phyloP scores from a whole-genome alignment of 2,797 vertebrate genomes.

The Cynopterus sphinx region DNA sequence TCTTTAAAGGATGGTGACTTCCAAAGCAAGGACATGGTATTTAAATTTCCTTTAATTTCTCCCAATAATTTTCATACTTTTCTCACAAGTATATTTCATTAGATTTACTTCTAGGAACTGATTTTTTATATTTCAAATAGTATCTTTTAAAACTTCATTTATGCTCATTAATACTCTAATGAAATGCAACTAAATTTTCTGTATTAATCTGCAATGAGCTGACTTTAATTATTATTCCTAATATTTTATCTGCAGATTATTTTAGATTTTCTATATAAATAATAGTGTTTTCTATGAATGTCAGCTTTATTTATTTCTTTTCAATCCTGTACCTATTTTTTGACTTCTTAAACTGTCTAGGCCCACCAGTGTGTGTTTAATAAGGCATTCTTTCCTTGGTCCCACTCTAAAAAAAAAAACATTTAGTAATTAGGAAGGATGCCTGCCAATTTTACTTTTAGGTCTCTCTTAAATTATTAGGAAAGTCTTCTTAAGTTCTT shows the following conservation, averaged over 20 bases:
- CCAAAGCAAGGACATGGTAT: too few species aligned
- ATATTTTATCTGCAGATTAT: not conserved
- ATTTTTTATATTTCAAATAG: not conserved
- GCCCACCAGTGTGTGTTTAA: not conserved
- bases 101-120: not conserved
- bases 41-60: not conserved
- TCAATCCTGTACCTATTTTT: not conserved
- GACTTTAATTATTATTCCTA: not conserved
- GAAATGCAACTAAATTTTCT: not conserved
- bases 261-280: not conserved
- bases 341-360: not conserved
- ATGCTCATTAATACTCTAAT: not conserved
- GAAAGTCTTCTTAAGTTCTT: not conserved
- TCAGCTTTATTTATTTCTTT: not conserved
- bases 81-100: not conserved
- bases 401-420: not conserved
- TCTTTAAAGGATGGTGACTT: not conserved
- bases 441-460: not conserved
- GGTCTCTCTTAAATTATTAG: not conserved
- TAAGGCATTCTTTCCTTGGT: not conserved
- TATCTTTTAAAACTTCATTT: not conserved
- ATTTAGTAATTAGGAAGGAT: not conserved
- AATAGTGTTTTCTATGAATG: not conserved
- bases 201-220: not conserved
- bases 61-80: not conserved